Evolutionary conservation across 2,888 invertebrate species (phyloP).

Genomic region (Rhyacophila evoluta): DNA sequence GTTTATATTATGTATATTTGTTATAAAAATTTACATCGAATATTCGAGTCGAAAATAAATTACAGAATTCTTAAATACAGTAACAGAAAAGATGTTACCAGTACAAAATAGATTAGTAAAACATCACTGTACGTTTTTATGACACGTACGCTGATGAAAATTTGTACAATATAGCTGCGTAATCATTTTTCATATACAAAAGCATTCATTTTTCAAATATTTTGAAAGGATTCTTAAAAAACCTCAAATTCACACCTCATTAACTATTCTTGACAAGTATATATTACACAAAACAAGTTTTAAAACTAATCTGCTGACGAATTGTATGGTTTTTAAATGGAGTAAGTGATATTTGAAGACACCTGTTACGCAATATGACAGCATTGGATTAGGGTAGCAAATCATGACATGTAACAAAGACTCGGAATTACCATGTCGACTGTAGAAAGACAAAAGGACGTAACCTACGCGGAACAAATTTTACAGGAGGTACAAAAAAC

Average conservation of each 20-base stretch:
- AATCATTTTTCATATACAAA: not conserved
- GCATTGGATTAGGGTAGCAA: no score
- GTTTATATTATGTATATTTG: conserved; percentile 10
- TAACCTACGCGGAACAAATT: no score
- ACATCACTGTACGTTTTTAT: not conserved
- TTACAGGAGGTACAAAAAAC: no score
- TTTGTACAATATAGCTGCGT: conserved; percentile 22
- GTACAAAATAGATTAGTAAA: not conserved
- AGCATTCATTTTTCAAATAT: not conserved
- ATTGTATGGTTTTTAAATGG: no score
- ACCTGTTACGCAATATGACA: no score
- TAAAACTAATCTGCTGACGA: no score
- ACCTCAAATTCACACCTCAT: not conserved
- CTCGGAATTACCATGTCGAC: no score
- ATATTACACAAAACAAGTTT: no score
- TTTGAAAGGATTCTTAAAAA: not conserved
- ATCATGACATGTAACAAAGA: no score
- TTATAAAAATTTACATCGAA: conserved; percentile 19
- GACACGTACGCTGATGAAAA: not conserved
- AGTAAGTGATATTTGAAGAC: no score
- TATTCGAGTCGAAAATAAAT: not conserved
- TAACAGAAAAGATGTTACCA: not conserved
- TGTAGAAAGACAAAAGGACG: no score
- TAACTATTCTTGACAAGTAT: not conserved
- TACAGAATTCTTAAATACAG: not conserved